These are phyloP conservation scores for Prionchulus punctatus DNA, from an alignment of 2,888 invertebrate genomes.

Conservation along the genomic window DNA sequence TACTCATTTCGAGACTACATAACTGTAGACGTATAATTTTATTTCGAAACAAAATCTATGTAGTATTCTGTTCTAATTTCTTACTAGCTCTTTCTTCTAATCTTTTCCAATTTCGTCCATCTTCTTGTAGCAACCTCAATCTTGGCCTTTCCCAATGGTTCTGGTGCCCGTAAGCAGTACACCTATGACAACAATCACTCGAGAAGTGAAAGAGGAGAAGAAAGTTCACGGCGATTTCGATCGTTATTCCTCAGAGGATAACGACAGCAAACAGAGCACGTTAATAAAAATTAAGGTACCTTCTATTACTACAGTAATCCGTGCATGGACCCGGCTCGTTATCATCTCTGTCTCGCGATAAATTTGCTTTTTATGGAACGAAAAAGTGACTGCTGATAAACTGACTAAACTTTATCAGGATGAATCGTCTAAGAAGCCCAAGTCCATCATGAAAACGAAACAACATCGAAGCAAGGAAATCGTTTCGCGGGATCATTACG, in stretches of 20 bases:
- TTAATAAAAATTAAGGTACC: constrained; percentile 14
- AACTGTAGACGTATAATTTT: too few relatives aligned
- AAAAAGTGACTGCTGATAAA: too few relatives aligned
- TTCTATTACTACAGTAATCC: too few relatives aligned
- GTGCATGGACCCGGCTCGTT: too few relatives aligned
- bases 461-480: background rate
- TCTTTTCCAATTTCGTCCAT: too few relatives aligned
- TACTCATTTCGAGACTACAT: too few relatives aligned
- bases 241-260: constrained; percentile 11
- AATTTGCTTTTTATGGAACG: too few relatives aligned
- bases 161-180: constrained; percentile 12
- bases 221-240: background rate
- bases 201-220: constrained; percentile 11
- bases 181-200: constrained; percentile 9
- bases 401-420: constrained; percentile 18
- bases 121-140: background rate
- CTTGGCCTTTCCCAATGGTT: constrained; percentile 9
- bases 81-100: too few relatives aligned
- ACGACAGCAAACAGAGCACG: constrained; percentile 11
- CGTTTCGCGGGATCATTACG: background rate
- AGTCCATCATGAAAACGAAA: constrained; percentile 22
- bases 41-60: too few relatives aligned
- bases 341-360: too few relatives aligned
- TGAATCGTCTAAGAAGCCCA: constrained; percentile 17
- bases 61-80: too few relatives aligned